phyloP scores from a whole-genome alignment of 2,888 invertebrate species.

The Drosophila anomelani region DNA sequence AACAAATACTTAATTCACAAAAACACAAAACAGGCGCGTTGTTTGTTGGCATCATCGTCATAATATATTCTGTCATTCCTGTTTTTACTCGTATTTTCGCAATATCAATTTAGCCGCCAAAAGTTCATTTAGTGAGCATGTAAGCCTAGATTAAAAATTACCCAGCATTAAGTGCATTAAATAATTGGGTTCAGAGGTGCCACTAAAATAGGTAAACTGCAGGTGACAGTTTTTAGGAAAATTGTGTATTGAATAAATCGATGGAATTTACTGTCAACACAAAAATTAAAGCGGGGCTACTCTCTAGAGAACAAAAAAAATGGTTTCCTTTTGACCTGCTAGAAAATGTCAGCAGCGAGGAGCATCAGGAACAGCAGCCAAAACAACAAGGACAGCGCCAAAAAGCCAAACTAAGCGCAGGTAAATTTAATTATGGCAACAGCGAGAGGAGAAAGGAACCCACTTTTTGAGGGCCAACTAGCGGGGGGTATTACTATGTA shows the following conservation, averaged over 20 bases:
- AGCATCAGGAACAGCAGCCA: slow-evolving; percentile 23
- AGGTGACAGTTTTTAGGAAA: slow-evolving; percentile 15
- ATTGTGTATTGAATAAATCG: slow-evolving; percentile 49
- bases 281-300: not conserved
- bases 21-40: slow-evolving; percentile 11
- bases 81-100: slow-evolving; percentile 12
- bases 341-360: slow-evolving; percentile 15
- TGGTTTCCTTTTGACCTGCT: slow-evolving; percentile 22
- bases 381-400: slow-evolving; percentile 15
- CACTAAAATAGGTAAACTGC: not conserved
- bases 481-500: not conserved
- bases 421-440: slow-evolving; percentile 52
- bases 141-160: slow-evolving; percentile 60
- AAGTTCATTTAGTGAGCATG: slow-evolving; percentile 32
- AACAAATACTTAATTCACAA: slow-evolving; percentile 31
- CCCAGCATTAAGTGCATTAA: slow-evolving; percentile 42
- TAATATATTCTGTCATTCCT: slow-evolving; percentile 16
- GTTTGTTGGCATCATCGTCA: slow-evolving; percentile 1
- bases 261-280: slow-evolving; percentile 37
- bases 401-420: slow-evolving; percentile 48
- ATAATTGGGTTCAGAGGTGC: not conserved
- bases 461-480: not conserved
- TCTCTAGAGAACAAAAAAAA: not conserved
- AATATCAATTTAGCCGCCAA: slow-evolving; percentile 24
- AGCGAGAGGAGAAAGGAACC: not conserved